These are phyloP conservation scores for Holotrichia oblita DNA, from an alignment of 1,140 invertebrate species.

Conservation along the genomic window DNA sequence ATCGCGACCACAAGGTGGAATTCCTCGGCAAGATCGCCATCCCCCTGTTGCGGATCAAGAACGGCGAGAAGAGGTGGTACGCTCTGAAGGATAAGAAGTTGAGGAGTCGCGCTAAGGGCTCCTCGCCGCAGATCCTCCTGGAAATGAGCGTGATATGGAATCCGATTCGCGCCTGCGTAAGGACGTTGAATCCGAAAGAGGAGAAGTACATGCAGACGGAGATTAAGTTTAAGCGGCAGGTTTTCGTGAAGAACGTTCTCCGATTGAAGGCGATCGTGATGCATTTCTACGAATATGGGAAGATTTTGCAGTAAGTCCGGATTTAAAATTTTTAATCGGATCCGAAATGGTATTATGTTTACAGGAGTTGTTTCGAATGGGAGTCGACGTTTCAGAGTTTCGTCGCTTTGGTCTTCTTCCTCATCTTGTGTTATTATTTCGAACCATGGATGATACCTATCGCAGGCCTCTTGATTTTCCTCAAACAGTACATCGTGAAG, in stretches of 20 bases:
- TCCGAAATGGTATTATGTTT: constrained; percentile 51
- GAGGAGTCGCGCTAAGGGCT: constrained; percentile 86
- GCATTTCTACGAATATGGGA: constrained; percentile 87
- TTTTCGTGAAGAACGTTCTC: constrained; percentile 94
- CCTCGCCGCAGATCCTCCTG: constrained; percentile 87
- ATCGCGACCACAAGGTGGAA: constrained; percentile 97
- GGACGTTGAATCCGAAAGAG: constrained; percentile 95
- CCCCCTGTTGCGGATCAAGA: constrained; percentile 87
- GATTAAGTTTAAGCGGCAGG: constrained; percentile 93
- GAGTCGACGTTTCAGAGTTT: constrained; percentile 90
- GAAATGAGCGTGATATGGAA: constrained; percentile 96
- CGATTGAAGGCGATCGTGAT: constrained; percentile 90
- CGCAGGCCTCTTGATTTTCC: constrained; percentile 77
- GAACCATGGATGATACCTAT: constrained; percentile 90
- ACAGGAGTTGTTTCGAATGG: constrained; percentile 96
- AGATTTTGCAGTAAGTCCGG: constrained; percentile 87
- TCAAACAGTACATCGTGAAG: constrained; percentile 76
- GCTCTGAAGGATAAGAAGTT: constrained; percentile 97
- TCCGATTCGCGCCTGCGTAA: constrained; percentile 85
- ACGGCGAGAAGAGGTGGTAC: constrained; percentile 95
- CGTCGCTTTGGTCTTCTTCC: constrained; percentile 85
- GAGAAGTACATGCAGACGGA: constrained; percentile 95
- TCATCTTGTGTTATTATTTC: constrained; percentile 84
- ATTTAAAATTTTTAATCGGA: constrained; percentile 15
- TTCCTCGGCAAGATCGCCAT: constrained; percentile 93